Conservation (phyloP, 2,888 invertebrate genomes). For the Ctenicera cuprea region DNA sequence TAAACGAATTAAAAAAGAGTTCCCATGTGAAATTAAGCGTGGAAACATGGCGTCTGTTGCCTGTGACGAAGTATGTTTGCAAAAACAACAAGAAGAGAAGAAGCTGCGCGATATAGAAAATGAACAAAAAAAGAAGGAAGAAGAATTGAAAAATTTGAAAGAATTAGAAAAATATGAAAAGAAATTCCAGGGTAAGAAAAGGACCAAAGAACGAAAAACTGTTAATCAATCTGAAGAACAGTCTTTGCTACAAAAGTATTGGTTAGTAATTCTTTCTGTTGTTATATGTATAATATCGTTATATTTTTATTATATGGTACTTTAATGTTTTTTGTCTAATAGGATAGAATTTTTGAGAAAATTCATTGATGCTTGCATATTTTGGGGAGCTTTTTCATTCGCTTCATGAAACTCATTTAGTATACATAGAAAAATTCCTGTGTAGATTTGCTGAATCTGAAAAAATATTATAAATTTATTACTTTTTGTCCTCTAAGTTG, state of each 20-base stretch:
- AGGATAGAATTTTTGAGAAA: no score
- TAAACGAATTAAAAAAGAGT: constrained; percentile 84
- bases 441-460: no score
- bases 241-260: constrained; percentile 71
- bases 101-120: constrained; percentile 75
- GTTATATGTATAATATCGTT: constrained; percentile 53
- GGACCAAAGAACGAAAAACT: constrained; percentile 72
- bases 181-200: constrained; percentile 82
- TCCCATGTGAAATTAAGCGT: constrained; percentile 79
- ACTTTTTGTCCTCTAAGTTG: no score
- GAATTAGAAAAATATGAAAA: constrained; percentile 87
- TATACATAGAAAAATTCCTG: no score
- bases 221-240: constrained; percentile 66
- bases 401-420: no score
- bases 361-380: no score
- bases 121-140: constrained; percentile 76
- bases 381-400: no score
- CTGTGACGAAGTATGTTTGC: constrained; percentile 81
- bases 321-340: neutral
- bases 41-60: constrained; percentile 73
- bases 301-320: neutral
- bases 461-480: no score
- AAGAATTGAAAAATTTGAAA: constrained; percentile 81
- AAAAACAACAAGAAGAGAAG: constrained; percentile 75
- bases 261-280: constrained; percentile 71